A percentile compares a stretch with the other conserved stretches of the same genome.
phyloP scores from a whole-genome alignment of 2,888 invertebrate species.

The Drosophila demipolita region DNA sequence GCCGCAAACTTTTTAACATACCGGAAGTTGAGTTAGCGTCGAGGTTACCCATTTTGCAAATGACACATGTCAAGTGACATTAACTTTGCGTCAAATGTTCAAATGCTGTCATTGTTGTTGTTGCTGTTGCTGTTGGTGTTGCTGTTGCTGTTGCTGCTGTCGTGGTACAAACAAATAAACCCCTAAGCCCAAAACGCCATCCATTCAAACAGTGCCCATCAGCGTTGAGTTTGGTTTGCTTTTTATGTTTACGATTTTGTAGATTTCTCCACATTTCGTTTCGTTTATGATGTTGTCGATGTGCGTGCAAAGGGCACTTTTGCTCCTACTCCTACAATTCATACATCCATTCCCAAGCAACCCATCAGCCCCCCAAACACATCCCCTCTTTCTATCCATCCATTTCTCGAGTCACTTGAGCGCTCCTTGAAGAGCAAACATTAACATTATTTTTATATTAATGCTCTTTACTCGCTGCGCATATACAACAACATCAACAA shows the following conservation, averaged over 20 bases:
- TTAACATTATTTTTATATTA: slow-evolving; percentile 80
- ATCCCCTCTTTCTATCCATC: not conserved
- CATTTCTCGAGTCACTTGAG: slow-evolving; percentile 34
- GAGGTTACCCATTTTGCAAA: slow-evolving; percentile 81
- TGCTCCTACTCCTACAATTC: slow-evolving; percentile 17
- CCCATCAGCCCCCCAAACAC: not conserved
- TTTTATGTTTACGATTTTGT: slow-evolving; percentile 79
- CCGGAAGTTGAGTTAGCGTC: slow-evolving; percentile 80
- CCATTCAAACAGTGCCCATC: slow-evolving; percentile 42
- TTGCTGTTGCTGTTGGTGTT: slow-evolving; percentile 30
- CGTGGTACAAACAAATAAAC: slow-evolving; percentile 76
- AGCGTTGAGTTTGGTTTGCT: slow-evolving; percentile 71
- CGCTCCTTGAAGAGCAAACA: slow-evolving; percentile 57
- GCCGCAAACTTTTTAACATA: slow-evolving; percentile 81
- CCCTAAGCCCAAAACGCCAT: slow-evolving; percentile 25
- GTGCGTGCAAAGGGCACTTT: slow-evolving; percentile 60
- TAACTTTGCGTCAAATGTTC: slow-evolving; percentile 81
- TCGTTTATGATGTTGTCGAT: slow-evolving; percentile 64
- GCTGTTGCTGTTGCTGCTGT: slow-evolving; percentile 42
- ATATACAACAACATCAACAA: slow-evolving; percentile 15
- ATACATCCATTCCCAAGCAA: not conserved
- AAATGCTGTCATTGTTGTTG: slow-evolving; percentile 33
- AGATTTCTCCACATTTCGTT: slow-evolving; percentile 66
- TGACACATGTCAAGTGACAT: slow-evolving; percentile 84
- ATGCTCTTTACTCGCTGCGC: slow-evolving; percentile 57